Evolutionary conservation across 2,888 invertebrate species (phyloP).

Genomic region (Dendrolimus houi): DNA sequence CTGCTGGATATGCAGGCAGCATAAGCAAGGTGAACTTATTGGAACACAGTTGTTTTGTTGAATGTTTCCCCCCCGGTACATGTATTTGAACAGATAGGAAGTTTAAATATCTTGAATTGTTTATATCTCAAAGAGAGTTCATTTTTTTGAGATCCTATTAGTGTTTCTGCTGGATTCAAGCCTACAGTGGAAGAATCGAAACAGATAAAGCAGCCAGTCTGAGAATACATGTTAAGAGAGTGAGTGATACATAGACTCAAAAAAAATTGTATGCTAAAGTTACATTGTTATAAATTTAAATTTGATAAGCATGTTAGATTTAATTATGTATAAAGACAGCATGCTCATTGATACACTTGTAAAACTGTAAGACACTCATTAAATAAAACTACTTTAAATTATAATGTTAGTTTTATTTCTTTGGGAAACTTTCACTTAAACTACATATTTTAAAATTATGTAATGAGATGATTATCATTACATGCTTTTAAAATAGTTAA

Average conservation of each 20-base stretch:
- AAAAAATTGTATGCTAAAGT: neutral
- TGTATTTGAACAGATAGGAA: neutral
- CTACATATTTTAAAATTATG: no score
- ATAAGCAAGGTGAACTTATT: slow-evolving; percentile 1
- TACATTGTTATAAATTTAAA: neutral
- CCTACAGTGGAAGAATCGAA: neutral
- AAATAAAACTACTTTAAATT: neutral
- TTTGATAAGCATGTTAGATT: neutral
- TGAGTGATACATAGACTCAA: no score
- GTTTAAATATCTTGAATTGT: slow-evolving; percentile 1
- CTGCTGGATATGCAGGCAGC: slow-evolving; percentile 9
- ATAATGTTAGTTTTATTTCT: neutral
- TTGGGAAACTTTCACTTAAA: no score
- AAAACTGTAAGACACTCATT: neutral
- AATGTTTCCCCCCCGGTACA: neutral
- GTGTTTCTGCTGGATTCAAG: neutral
- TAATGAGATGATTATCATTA: no score
- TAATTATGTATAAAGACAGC: neutral
- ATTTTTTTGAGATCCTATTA: neutral
- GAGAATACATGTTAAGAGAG: no score
- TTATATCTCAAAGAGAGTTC: neutral
- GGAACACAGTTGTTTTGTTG: neutral
- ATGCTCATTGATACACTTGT: neutral
- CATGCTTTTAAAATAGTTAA: no score
- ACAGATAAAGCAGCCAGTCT: neutral